Evolutionary conservation across 2,888 invertebrate species (phyloP), one percentile per base, ranked within the genome.

Genomic region (Heliconius ethilla): DNA sequence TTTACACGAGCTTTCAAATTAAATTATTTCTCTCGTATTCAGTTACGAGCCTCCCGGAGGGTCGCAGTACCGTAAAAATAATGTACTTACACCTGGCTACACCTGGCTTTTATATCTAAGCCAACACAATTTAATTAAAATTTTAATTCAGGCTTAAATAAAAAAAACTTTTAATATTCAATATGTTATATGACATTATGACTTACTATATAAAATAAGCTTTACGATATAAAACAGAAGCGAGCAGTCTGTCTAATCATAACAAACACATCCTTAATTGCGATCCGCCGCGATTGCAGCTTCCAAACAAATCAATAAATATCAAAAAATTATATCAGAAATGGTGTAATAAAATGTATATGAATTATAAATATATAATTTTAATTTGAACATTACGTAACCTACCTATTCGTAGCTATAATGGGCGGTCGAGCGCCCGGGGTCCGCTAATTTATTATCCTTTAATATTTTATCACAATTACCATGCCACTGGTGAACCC

Each of bases 401-500:
- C 92, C 90, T 92, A 92, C 92, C 92, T 86, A 89, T 87, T 85
- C 86, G 87, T 87, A 86, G 85, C 83, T 86, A 89, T 87, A 90
- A 90, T 75, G 76, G 76, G 87, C 89, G 88, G 86, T 84, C 87
- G 85, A 85, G 77, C 77, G 77, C 40, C 86, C 89, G 86, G 89
- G 87, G 86, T 87, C 89, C 88, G 85, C 85, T 85, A 82, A 85
- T 84, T 82, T 83, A 81, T 83, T 86, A 87, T 89, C 89, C 89
- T 86, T 85, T 85, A 87, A 85, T 85, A 84, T 83, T 81, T 80
- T 79, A 85, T 88, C 92, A 92, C 92, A 88, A 86, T 93, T 92
- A 94, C 92, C 94, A 94, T 94, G 91, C 91, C 93, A 93, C 91
- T 82, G 82, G 79, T 80, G 86, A 85, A 86, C 84, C 85, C 77